Evolutionary conservation across 2,797 vertebrate species (phyloP), one percentile per base, ranked within the genome.

Genomic region (Eutrigla gurnardus): DNA sequence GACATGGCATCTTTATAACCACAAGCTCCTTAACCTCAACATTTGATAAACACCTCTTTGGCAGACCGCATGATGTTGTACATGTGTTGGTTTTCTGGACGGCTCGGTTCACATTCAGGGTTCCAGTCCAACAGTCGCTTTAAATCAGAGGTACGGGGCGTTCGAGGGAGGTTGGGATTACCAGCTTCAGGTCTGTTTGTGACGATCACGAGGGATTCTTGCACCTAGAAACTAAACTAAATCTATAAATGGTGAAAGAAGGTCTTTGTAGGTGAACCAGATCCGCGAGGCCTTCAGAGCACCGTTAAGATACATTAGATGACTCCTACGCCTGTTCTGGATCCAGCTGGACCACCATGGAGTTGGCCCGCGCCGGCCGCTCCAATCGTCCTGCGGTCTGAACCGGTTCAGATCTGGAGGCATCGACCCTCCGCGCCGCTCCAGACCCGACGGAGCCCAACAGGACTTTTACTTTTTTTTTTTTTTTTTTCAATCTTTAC

Each of bases 381-480:
- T 68, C 61, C 67, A 72, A 54, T 52, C 53, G 36, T 65, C 67
- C 64, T 77, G 79, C 15, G 63, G 84, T 88, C 71, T 80, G 72
- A 66, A 55, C n/a, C 1, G 49, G 70, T 71, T 72, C 55, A 67
- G 7, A 60, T 32, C 39, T 17, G 65, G 45, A 69, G 39, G 13
- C 46, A 64, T 45, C 5, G 70, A 82, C 80, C 73, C 76, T 73
- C 83, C 81, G 5, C 79, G 12, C 45, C 9, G 72, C 62, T 59
- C 55, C 86, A 88, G 90, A 89, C 84, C 75, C 25, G 39, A 10
- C 6, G 84, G 86, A 89, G 86, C 88, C 90, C 70, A 25, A 62
- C 71, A 63, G 59, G 40, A 45, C 45, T 7, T 39, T 15, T 18
- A 25, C 36, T 15, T 62, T 39, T 49, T 15, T 0, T 5, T 8